A percentile compares a stretch with the other conserved stretches of the same genome.
These are phyloP conservation scores for Cydia amplana DNA, from an alignment of 1,140 invertebrate species.

Conservation along the genomic window DNA sequence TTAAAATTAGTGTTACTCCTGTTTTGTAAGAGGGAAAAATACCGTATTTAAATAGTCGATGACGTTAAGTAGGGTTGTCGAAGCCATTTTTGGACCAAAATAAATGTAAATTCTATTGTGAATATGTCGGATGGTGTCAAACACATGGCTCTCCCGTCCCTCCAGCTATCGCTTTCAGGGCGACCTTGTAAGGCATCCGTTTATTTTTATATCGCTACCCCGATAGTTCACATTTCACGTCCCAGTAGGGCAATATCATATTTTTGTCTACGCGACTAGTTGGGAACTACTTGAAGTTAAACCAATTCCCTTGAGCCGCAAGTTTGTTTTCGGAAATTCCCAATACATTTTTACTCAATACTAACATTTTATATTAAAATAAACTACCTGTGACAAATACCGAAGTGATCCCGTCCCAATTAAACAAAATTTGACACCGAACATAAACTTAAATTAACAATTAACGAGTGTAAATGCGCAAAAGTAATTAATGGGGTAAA, in stretches of 20 bases:
- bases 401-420: neutral
- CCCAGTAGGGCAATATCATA: conserved; percentile 27
- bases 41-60: neutral
- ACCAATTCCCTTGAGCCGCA: conserved; percentile 5
- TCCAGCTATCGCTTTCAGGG: conserved; percentile 35
- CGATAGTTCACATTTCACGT: conserved; percentile 31
- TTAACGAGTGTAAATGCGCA: neutral
- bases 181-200: conserved; percentile 36
- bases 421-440: neutral
- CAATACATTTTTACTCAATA: neutral
- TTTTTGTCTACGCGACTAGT: conserved; percentile 21
- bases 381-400: neutral
- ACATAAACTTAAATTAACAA: neutral
- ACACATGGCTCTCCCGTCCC: conserved; percentile 22
- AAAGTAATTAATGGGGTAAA: neutral
- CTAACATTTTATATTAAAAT: neutral
- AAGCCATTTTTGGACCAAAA: conserved; percentile 2
- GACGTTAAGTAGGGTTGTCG: neutral
- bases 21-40: neutral
- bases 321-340: neutral
- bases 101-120: conserved; percentile 12
- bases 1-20: neutral
- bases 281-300: neutral
- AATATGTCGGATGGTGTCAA: conserved; percentile 17
- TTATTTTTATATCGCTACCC: conserved; percentile 40